phyloP scores from a whole-genome alignment of 1,140 invertebrate species.

The Ceratosolen solmsi region DNA sequence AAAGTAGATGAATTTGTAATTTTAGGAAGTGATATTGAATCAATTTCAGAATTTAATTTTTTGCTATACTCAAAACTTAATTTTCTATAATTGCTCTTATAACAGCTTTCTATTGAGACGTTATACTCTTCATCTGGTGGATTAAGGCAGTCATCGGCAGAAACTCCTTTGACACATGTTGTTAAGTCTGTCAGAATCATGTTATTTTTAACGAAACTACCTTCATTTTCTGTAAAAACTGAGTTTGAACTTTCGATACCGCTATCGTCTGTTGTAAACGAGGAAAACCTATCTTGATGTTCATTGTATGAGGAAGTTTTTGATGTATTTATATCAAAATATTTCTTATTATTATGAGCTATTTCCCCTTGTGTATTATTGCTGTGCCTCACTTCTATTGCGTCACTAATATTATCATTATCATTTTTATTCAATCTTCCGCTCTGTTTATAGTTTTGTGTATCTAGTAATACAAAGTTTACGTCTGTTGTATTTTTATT shows the following conservation, averaged over 20 bases:
- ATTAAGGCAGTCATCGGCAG: background rate
- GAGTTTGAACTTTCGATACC: slow-evolving; percentile 30
- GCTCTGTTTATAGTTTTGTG: slow-evolving; percentile 2
- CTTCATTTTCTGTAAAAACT: slow-evolving; percentile 19
- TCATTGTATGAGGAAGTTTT: background rate
- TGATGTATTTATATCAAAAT: background rate
- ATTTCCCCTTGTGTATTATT: background rate
- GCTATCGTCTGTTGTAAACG: slow-evolving; percentile 13
- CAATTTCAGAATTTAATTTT: background rate
- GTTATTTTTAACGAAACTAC: background rate
- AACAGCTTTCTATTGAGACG: background rate
- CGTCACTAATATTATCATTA: background rate
- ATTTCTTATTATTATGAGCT: background rate
- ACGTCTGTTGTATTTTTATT: background rate
- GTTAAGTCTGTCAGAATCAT: background rate
- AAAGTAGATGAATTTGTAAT: background rate
- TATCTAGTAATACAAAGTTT: background rate
- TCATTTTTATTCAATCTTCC: background rate
- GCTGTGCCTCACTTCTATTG: background rate
- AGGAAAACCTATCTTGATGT: background rate
- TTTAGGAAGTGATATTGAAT: background rate
- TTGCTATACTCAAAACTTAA: background rate
- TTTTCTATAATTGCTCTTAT: background rate
- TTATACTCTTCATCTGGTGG: background rate
- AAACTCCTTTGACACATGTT: background rate